Conservation (phyloP, 1,140 invertebrate species). For the Drosophila teissieri region DNA sequence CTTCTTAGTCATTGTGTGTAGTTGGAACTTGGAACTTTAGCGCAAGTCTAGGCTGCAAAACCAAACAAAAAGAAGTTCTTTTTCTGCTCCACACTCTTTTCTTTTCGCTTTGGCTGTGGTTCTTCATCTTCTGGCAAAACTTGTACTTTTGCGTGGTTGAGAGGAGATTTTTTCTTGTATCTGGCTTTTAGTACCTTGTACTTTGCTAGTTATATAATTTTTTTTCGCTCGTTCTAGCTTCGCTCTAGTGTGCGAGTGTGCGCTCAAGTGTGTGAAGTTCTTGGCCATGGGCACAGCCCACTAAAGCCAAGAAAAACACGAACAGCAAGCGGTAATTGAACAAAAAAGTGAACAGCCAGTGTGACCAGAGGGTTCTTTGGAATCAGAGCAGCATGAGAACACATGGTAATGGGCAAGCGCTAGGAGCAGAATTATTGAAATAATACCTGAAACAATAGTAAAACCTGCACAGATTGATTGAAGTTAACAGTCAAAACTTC, state of each 20-base stretch:
- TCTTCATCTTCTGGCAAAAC: constrained; percentile 44
- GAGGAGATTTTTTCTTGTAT: constrained; percentile 21
- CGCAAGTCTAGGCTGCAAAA: constrained; percentile 29
- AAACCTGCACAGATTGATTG: too few relatives aligned
- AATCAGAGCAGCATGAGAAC: constrained; percentile 12
- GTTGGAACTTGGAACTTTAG: constrained; percentile 22
- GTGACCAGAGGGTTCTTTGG: constrained; percentile 30
- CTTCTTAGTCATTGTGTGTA: constrained; percentile 38
- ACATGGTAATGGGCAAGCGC: not conserved
- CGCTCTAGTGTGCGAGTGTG: constrained; percentile 38
- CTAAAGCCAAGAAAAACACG: constrained; percentile 31
- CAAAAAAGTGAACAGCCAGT: constrained; percentile 34
- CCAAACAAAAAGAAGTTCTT: constrained; percentile 19
- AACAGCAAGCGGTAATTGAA: constrained; percentile 50
- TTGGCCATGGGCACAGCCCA: constrained; percentile 69
- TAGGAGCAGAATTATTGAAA: too few relatives aligned
- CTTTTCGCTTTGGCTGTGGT: constrained; percentile 20
- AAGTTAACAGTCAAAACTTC: too few relatives aligned
- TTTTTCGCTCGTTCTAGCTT: constrained; percentile 32
- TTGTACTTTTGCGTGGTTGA: constrained; percentile 65
- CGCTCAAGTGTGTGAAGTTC: constrained; percentile 78
- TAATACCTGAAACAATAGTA: too few relatives aligned
- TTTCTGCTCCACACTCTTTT: constrained; percentile 24
- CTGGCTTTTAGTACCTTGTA: constrained; percentile 54
- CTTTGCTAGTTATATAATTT: constrained; percentile 56